phyloP scores from a whole-genome alignment of 2,888 invertebrate species.

The Conistra vaccinii region DNA sequence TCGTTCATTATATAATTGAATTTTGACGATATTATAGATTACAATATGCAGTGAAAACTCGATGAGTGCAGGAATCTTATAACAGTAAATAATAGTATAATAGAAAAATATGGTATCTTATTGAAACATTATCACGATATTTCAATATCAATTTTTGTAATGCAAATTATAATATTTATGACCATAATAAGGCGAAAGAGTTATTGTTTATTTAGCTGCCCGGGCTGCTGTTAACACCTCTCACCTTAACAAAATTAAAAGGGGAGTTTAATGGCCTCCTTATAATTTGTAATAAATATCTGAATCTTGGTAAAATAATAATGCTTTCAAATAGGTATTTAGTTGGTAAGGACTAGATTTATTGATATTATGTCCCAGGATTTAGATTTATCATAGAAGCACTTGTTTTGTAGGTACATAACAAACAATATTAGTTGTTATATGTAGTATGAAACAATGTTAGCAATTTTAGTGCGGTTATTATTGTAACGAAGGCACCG shows the following conservation, averaged over 20 bases:
- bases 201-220: constrained; percentile 1
- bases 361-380: background rate
- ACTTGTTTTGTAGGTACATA: background rate
- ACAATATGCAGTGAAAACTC: too few relatives aligned
- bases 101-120: background rate
- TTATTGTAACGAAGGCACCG: too few relatives aligned
- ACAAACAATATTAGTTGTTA: too few relatives aligned
- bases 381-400: too few relatives aligned
- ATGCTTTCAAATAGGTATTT: background rate
- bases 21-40: background rate
- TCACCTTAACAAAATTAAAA: background rate
- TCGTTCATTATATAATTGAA: background rate
- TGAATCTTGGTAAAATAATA: background rate
- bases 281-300: constrained; percentile 1
- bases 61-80: background rate
- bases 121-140: background rate
- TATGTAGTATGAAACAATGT: background rate
- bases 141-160: background rate
- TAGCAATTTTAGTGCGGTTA: background rate
- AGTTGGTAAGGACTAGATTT: background rate
- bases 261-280: background rate
- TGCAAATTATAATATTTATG: background rate
- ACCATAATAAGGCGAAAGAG: background rate
- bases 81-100: too few relatives aligned
- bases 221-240: background rate